Percentiles rank a stretch among this genome's conserved stretches.
Evolutionary conservation across 2,797 vertebrate genomes (phyloP).

Genomic region (Dendrocincla fuliginosa): DNA sequence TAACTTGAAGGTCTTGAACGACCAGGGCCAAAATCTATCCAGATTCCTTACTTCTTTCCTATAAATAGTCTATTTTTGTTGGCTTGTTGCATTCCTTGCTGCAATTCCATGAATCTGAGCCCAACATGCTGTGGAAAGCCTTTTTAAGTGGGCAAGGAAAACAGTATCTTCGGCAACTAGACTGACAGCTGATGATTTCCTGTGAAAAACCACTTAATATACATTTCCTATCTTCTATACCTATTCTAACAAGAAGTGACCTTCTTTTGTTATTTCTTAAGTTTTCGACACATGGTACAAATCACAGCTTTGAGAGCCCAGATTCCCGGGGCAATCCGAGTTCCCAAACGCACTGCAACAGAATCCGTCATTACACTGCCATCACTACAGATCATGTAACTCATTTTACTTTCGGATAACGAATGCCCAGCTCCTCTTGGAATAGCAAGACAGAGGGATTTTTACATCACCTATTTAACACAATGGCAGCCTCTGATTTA

Average conservation of each 20-base stretch:
- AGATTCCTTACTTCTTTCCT: background rate
- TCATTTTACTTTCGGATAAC: constrained; percentile 44
- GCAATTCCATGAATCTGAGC: background rate
- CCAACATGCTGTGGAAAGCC: background rate
- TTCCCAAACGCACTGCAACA: background rate
- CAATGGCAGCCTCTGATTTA: background rate
- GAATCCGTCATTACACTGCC: background rate
- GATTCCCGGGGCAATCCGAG: background rate
- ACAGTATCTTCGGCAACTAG: background rate
- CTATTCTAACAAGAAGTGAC: background rate
- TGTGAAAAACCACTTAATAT: background rate
- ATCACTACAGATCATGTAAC: background rate
- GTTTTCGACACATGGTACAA: background rate
- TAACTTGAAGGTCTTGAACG: background rate
- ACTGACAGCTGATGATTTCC: background rate
- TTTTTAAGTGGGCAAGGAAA: background rate
- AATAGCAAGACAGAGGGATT: background rate
- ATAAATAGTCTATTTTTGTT: background rate
- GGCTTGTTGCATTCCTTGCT: background rate
- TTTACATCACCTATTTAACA: background rate
- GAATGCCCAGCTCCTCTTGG: background rate
- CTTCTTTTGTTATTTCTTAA: background rate
- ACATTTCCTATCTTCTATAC: background rate
- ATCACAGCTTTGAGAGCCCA: constrained; percentile 28
- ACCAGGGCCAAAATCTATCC: background rate